Percentiles rank a stretch among this genome's conserved stretches.
Conservation (phyloP, 2,888 invertebrate species). For the Aromia moschata region DNA sequence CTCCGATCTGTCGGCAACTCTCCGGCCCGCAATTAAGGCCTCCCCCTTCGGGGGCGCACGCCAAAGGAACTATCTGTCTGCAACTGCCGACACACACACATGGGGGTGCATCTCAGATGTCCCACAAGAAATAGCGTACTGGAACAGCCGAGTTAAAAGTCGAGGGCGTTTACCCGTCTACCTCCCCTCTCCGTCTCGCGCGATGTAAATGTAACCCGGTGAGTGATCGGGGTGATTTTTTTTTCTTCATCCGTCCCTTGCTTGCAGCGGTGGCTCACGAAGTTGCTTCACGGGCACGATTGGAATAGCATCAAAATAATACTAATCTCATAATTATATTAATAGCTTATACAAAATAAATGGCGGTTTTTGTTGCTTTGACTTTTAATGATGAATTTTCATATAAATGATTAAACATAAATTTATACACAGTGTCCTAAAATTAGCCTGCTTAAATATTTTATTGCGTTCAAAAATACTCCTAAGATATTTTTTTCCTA, state of each 20-base stretch:
- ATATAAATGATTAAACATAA: no score
- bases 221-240: constrained; percentile 13
- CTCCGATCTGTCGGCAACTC: neutral
- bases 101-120: constrained; percentile 11
- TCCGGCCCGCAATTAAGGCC: constrained; percentile 17
- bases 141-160: constrained; percentile 12
- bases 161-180: constrained; percentile 11
- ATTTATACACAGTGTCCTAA: no score
- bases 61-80: constrained; percentile 23
- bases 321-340: no score
- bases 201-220: constrained; percentile 21
- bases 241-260: neutral
- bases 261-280: no score
- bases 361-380: no score
- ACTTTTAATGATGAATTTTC: no score
- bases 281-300: no score
- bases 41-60: constrained; percentile 17
- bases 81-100: constrained; percentile 5
- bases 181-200: constrained; percentile 1
- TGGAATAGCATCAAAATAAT: no score
- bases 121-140: constrained; percentile 23
- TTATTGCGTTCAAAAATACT: no score
- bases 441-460: no score
- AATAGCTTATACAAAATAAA: no score
- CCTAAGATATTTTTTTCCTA: no score